These are phyloP conservation scores for Anthophora plumipes DNA, from an alignment of 2,888 invertebrate species.

Conservation along the genomic window DNA sequence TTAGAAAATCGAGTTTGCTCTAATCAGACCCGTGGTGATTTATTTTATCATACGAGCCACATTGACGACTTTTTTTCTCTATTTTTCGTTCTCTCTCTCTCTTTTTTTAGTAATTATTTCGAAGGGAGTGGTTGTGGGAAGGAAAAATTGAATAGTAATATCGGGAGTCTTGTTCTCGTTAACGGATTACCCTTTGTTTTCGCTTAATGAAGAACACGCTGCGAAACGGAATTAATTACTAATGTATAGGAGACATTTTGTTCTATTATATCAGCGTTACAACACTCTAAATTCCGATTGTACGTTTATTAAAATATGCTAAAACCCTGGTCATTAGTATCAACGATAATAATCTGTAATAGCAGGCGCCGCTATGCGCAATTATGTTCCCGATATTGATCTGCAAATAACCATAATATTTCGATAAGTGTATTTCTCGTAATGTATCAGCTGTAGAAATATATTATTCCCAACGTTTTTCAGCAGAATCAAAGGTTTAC, in stretches of 20 bases:
- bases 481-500: no score
- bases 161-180: not conserved
- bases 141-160: not conserved
- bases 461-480: no score
- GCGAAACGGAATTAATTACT: not conserved
- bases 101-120: no score
- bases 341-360: slow-evolving; percentile 4
- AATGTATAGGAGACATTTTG: not conserved
- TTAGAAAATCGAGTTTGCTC: not conserved
- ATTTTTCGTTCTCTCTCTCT: no score
- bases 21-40: not conserved
- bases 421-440: not conserved
- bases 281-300: not conserved
- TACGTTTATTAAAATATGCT: slow-evolving; percentile 12
- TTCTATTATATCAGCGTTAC: not conserved
- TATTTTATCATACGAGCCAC: not conserved
- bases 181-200: not conserved
- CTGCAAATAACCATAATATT: not conserved
- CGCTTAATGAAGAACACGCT: not conserved
- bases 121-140: no score
- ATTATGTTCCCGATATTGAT: not conserved
- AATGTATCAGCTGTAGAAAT: no score
- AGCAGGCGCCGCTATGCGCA: not conserved
- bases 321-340: not conserved
- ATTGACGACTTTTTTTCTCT: no score